Evolutionary conservation across 2,797 vertebrate species (phyloP).

Genomic region (Melanotaenia boesemani): DNA sequence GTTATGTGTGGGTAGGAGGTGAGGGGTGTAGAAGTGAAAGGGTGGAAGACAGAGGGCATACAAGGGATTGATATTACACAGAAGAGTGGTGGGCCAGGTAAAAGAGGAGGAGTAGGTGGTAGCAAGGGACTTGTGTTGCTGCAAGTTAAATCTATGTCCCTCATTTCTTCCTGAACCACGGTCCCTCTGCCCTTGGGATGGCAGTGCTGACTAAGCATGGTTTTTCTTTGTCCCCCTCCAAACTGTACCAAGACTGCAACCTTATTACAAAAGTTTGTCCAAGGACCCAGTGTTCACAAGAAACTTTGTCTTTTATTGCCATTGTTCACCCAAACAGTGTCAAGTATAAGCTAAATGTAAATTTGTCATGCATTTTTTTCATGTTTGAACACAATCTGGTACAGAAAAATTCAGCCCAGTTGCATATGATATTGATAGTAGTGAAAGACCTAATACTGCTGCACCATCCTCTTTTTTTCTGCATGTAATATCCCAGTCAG

Average conservation of each 20-base stretch:
- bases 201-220: slow-evolving; percentile 75
- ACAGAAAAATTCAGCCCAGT: background rate
- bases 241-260: slow-evolving; percentile 72
- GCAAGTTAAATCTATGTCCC: slow-evolving; percentile 78
- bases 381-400: slow-evolving; percentile 22
- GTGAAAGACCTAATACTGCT: background rate
- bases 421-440: slow-evolving; percentile 7
- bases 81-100: slow-evolving; percentile 59
- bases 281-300: slow-evolving; percentile 66
- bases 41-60: slow-evolving; percentile 29
- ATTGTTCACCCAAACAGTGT: slow-evolving; percentile 12
- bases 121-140: slow-evolving; percentile 68
- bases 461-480: slow-evolving; percentile 43
- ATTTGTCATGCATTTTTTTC: slow-evolving; percentile 3
- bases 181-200: slow-evolving; percentile 72
- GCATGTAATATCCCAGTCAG: slow-evolving; percentile 53
- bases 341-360: slow-evolving; percentile 13
- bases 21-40: slow-evolving; percentile 22
- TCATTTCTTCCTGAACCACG: slow-evolving; percentile 69
- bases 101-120: slow-evolving; percentile 60
- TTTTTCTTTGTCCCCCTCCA: slow-evolving; percentile 70
- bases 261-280: slow-evolving; percentile 75
- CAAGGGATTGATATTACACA: slow-evolving; percentile 64
- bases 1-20: slow-evolving; percentile 38
- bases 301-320: slow-evolving; percentile 49